Percentiles rank a stretch among this genome's conserved stretches.
Conservation (phyloP, 1,140 invertebrate genomes). For the Planococcus citri region DNA sequence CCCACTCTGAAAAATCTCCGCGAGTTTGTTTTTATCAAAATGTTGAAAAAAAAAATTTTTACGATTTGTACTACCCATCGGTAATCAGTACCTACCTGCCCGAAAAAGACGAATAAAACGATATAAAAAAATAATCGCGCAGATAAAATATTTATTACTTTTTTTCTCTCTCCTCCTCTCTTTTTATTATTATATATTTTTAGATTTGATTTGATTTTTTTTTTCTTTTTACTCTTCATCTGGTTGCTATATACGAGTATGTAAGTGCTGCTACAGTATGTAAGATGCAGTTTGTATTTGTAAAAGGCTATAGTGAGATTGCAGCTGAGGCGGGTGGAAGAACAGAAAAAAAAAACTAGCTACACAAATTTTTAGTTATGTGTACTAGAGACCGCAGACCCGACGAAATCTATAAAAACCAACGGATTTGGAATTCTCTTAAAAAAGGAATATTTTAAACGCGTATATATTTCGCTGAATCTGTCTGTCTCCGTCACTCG, state of each 20-base stretch:
- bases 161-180: not conserved
- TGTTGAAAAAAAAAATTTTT: not conserved
- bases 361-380: too few relatives aligned
- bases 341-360: not conserved
- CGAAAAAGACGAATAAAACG: too few relatives aligned
- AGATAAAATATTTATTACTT: conserved; percentile 18
- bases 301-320: too few relatives aligned
- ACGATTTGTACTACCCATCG: not conserved
- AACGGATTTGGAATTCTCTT: not conserved
- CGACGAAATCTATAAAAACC: not conserved
- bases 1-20: not conserved
- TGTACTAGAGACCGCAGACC: too few relatives aligned
- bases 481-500: too few relatives aligned
- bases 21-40: not conserved
- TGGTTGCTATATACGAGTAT: too few relatives aligned
- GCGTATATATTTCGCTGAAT: too few relatives aligned
- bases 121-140: not conserved
- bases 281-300: too few relatives aligned
- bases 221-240: conserved; percentile 2
- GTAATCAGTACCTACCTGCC: not conserved
- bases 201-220: not conserved
- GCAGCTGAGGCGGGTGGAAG: not conserved
- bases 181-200: not conserved
- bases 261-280: too few relatives aligned
- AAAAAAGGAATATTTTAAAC: not conserved